Evolutionary conservation across 2,113 vertebrate species (phyloP), one percentile per base, ranked within the genome.

Genomic region (Pao palembangensis): DNA sequence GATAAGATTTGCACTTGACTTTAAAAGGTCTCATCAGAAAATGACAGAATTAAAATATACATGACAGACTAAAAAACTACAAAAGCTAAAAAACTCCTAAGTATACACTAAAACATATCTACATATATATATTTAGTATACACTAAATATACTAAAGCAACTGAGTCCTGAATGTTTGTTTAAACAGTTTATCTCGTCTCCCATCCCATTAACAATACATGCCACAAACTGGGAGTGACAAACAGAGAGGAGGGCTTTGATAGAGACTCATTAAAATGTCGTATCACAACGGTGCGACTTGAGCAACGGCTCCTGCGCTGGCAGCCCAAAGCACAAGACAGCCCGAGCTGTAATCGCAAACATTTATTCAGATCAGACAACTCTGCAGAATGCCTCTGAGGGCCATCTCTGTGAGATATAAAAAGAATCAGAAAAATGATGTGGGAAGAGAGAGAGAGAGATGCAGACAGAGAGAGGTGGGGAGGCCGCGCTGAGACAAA

Each of bases 311-410:
- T 76, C 67, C 64, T 66, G 57, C 72, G 59, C 56, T 44, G 57
- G 58, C 74, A 71, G 58, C 79, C 60, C 69, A 81, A 79, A 69
- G 58, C 80, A 51, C 78, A 67, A 81, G 71, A 75, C 69, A 73
- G 71, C 61, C 52, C 55, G 2, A 13, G 46, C 80, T 76, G 75
- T 81, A 86, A 88, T 86, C 77, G 57, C 78, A 86, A 88, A 86
- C 86, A 89, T 86, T 88, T 87, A 88, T 88, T 88, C 88, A 81
- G 70, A 87, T 87, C 82, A 86, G 76, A 86, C 76, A 61, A 62
- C 73, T 61, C 58, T 48, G 51, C 44, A n/a, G 55, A 59, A 64
- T 6, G 71, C 74, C 87, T 78, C 79, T 31, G 67, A 79, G 80
- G 75, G 79, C 56, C 65, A 50, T 73, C 67, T 69, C 74, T 55